Conservation (phyloP, 2,888 invertebrate genomes). For the Mantis religiosa region DNA sequence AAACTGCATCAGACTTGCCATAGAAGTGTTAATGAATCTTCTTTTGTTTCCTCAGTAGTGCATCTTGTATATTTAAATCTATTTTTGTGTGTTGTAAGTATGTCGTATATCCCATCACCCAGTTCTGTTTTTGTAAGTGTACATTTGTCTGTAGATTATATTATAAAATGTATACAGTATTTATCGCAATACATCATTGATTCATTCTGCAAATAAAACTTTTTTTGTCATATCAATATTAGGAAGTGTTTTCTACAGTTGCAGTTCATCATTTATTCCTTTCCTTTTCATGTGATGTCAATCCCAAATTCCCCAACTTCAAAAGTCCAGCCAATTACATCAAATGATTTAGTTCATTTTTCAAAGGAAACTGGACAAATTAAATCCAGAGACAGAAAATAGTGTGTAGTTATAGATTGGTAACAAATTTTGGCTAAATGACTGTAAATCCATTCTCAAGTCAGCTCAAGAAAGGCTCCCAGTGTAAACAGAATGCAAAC, state of each 20-base stretch:
- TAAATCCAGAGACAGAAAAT: no score
- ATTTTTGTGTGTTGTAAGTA: background rate
- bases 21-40: background rate
- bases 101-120: background rate
- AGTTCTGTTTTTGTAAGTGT: background rate
- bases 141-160: constrained; percentile 1
- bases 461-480: no score
- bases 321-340: no score
- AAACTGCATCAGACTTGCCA: constrained; percentile 5
- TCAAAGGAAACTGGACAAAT: no score
- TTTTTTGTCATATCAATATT: background rate
- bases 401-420: no score
- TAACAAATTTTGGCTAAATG: no score
- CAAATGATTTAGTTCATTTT: no score
- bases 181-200: constrained; percentile 19
- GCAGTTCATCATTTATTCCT: no score
- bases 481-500: no score
- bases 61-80: background rate
- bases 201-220: background rate
- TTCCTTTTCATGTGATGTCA: no score
- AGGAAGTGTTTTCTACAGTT: background rate
- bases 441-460: no score
- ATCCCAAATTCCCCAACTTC: no score
- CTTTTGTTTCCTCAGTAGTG: background rate
- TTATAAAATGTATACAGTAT: constrained; percentile 12